phyloP scores from a whole-genome alignment of 2,888 invertebrate genomes.

The Drosophila paranaensis region DNA sequence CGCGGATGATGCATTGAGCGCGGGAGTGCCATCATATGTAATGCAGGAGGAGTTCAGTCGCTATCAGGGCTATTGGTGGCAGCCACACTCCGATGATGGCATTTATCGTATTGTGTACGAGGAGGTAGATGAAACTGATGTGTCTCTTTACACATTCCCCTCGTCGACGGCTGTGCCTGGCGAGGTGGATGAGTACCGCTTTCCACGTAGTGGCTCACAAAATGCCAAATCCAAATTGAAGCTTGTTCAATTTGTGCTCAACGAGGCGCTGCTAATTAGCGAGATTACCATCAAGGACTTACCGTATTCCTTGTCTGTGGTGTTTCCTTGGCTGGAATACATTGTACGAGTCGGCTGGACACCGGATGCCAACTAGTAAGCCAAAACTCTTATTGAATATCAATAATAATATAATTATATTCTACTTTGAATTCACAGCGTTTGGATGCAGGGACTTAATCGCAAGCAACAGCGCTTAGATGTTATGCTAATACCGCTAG shows the following conservation, averaged over 20 bases:
- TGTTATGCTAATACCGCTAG: constrained; percentile 92
- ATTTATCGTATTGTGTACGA: constrained; percentile 93
- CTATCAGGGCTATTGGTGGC: constrained; percentile 99
- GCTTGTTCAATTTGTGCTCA: constrained; percentile 91
- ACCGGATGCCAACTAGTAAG: constrained; percentile 94
- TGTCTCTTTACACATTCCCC: constrained; percentile 95
- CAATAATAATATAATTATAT: background rate
- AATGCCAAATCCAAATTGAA: constrained; percentile 96
- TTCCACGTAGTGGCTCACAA: constrained; percentile 94
- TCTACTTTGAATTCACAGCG: constrained; percentile 86
- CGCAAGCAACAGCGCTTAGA: constrained; percentile 94
- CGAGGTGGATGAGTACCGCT: constrained; percentile 93
- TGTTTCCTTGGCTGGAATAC: constrained; percentile 98
- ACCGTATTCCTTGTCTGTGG: constrained; percentile 90
- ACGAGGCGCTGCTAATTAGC: constrained; percentile 88
- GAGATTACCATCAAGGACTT: constrained; percentile 91
- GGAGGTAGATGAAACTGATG: constrained; percentile 95
- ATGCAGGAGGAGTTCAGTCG: constrained; percentile 99
- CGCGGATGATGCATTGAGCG: constrained; percentile 93
- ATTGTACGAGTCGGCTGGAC: constrained; percentile 98
- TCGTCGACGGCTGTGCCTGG: constrained; percentile 92
- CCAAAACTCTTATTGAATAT: background rate
- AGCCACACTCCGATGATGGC: constrained; percentile 90
- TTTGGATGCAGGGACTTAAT: constrained; percentile 96
- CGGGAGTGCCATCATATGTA: constrained; percentile 98